These are phyloP conservation scores for Drosophila atripex DNA, from an alignment of 2,888 invertebrate genomes.

Conservation along the genomic window DNA sequence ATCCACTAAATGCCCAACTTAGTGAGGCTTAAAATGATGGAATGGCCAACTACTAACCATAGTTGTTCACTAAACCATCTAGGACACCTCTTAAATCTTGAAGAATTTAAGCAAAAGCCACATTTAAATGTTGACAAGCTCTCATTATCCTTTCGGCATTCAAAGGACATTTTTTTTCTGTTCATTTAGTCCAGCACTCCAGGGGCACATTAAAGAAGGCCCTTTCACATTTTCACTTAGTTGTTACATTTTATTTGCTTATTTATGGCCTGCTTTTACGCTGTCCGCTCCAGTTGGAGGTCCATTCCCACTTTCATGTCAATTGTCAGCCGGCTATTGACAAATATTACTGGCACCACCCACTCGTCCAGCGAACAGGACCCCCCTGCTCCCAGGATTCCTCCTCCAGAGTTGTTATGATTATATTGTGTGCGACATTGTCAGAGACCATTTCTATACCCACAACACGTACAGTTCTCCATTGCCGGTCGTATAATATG, in stretches of 20 bases:
- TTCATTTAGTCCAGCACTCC: slow-evolving; percentile 35
- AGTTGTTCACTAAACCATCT: neutral
- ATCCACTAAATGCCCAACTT: neutral
- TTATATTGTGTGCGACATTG: slow-evolving; percentile 72
- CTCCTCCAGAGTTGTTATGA: slow-evolving; percentile 59
- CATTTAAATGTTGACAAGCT: slow-evolving; percentile 22
- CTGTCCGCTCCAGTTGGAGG: slow-evolving; percentile 34
- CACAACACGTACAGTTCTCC: slow-evolving; percentile 69
- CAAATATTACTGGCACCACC: slow-evolving; percentile 61
- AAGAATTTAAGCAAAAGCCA: neutral
- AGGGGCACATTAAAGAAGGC: slow-evolving; percentile 37
- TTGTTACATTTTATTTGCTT: slow-evolving; percentile 69
- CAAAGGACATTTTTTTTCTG: slow-evolving; percentile 40
- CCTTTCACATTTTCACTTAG: slow-evolving; percentile 68
- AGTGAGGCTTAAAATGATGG: neutral
- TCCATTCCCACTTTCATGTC: slow-evolving; percentile 43
- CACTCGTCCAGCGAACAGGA: slow-evolving; percentile 9
- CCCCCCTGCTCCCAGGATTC: neutral
- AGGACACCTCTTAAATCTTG: no score
- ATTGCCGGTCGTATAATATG: slow-evolving; percentile 67
- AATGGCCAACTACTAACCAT: neutral
- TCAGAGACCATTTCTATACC: slow-evolving; percentile 63
- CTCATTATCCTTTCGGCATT: slow-evolving; percentile 24
- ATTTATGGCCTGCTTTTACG: slow-evolving; percentile 56
- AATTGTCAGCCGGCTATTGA: slow-evolving; percentile 71